Evolutionary conservation across 2,888 invertebrate genomes (phyloP), one percentile per base, ranked within the genome.

Genomic region (Andrena camellia): DNA sequence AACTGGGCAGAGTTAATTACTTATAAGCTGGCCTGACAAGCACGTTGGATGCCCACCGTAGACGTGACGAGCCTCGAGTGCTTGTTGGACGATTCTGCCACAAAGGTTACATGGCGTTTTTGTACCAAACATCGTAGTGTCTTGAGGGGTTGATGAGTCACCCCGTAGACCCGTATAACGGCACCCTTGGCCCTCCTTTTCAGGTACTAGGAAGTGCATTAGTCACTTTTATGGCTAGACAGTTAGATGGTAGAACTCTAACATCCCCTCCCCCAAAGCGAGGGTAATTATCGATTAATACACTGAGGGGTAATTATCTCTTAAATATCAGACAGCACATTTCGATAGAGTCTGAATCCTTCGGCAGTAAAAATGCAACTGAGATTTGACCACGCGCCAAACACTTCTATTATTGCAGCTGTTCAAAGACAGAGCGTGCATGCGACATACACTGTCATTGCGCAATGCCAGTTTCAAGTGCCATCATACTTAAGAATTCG

Each of bases 371-470:
- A 60, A 42, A 70, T 20, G 70, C 48, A 50, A 67, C 23, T 13
- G 67, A 54, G 59, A 77, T 66, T 77, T 71, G 80, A 80, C 71
- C 52, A n/a, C 4, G 20, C 20, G 71, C 66, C 71, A 80, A 66
- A 50, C 52, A 48, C 52, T 54, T 75, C 76, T 70, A 76, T 76
- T 79, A 73, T 68, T 62, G 69, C 70, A 33, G 42, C 59, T 59
- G 76, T 70, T 70, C 66, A 63, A 59, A 76, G 66, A 64, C 60
- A 48, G 35, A 26, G 20, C 20, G 68, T 29, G 23, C 64, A 42
- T 59, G 66, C 31, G 50, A 26, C 42, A 13, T 42, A 13, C 42
- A 13, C 26, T 35, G n/a, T 3, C n/a, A n/a, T 78, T 78, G 78
- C 77, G 69, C 48, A 62, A 77, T 68, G 31, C 20, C 52, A 33